Percentiles rank a stretch among this genome's conserved stretches.
These are phyloP conservation scores for Prunella himalayana DNA, from an alignment of 2,113 vertebrate genomes.

Conservation along the genomic window DNA sequence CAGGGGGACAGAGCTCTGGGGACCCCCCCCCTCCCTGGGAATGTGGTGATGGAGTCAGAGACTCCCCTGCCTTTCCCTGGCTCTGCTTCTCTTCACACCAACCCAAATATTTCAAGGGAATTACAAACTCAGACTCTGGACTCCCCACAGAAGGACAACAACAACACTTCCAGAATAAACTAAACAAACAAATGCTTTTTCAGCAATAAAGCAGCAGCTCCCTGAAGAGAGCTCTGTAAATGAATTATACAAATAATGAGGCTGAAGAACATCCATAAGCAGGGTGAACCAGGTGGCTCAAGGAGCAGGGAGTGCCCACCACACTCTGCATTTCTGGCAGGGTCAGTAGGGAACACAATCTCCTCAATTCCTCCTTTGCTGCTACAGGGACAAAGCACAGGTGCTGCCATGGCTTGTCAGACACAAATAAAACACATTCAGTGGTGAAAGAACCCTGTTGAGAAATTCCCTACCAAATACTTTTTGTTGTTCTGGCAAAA, in stretches of 20 bases:
- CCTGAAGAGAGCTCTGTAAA: neutral
- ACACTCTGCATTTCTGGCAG: neutral
- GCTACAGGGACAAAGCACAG: neutral
- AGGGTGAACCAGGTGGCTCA: rapidly evolving
- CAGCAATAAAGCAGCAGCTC: neutral
- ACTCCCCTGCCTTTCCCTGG: neutral
- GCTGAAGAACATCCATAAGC: neutral
- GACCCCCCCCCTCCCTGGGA: neutral
- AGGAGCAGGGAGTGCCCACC: neutral
- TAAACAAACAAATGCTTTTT: neutral
- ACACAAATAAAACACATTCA: neutral
- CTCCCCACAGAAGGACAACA: no score
- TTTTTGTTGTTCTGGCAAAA: neutral
- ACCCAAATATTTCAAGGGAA: rapidly evolving
- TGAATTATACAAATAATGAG: rapidly evolving
- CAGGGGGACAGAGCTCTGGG: rapidly evolving
- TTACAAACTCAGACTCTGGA: neutral
- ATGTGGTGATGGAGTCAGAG: rapidly evolving
- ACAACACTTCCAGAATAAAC: rapidly evolving
- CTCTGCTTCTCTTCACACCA: neutral
- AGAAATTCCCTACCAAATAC: neutral
- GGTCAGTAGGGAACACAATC: neutral
- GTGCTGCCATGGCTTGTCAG: rapidly evolving
- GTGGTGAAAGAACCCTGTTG: rapidly evolving
- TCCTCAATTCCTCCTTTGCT: rapidly evolving